Evolutionary conservation across 2,113 vertebrate genomes (phyloP).

Genomic region (Grammomys surdaster): DNA sequence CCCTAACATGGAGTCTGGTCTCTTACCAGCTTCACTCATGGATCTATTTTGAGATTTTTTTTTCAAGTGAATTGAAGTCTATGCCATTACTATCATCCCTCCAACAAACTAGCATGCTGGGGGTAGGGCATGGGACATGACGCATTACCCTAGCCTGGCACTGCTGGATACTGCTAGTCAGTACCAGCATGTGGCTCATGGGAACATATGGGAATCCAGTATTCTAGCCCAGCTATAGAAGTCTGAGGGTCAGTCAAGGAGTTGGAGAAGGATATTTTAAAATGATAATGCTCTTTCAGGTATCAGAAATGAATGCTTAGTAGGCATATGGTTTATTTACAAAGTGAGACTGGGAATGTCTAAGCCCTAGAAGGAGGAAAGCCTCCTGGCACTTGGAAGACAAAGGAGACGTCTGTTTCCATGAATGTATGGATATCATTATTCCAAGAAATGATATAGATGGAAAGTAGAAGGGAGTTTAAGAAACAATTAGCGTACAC

Average conservation of each 20-base stretch:
- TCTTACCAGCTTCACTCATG: constrained; percentile 37
- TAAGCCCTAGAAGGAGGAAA: constrained; percentile 23
- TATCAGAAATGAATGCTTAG: constrained; percentile 51
- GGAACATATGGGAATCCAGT: constrained; percentile 37
- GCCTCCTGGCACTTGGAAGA: constrained; percentile 55
- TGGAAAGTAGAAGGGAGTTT: constrained; percentile 54
- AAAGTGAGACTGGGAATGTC: constrained; percentile 43
- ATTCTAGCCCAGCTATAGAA: constrained; percentile 19
- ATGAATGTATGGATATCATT: constrained; percentile 64
- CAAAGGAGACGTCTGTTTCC: constrained; percentile 65
- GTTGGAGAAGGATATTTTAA: constrained; percentile 41
- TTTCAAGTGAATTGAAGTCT: constrained; percentile 59
- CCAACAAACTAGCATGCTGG: constrained; percentile 64
- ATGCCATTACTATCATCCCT: constrained; percentile 58
- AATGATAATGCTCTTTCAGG: constrained; percentile 50
- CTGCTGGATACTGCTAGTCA: constrained; percentile 73
- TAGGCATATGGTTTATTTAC: constrained; percentile 49
- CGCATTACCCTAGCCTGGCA: constrained; percentile 72
- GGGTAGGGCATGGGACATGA: constrained; percentile 67
- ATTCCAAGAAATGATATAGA: constrained; percentile 51
- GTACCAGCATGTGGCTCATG: constrained; percentile 63
- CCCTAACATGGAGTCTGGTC: constrained; percentile 26
- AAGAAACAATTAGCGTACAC: constrained; percentile 57
- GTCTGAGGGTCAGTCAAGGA: constrained; percentile 21
- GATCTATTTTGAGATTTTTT: constrained; percentile 59